These are phyloP conservation scores for Noctua fimbriata DNA, from an alignment of 2,888 invertebrate genomes.

Conservation along the genomic window DNA sequence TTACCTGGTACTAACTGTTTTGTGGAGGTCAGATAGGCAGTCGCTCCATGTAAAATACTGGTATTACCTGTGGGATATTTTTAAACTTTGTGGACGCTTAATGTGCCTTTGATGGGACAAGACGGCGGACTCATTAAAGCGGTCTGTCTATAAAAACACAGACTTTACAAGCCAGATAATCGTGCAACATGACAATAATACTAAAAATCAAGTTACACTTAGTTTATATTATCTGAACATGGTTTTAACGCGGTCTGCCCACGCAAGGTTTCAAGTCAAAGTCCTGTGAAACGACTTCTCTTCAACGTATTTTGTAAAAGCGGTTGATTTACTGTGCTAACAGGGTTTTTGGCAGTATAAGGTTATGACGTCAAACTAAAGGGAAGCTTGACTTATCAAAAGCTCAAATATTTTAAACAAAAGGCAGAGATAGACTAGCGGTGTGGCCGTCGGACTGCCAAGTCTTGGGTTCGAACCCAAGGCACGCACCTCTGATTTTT, in stretches of 20 bases:
- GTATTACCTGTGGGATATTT: no score
- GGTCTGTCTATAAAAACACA: not conserved
- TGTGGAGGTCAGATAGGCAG: no score
- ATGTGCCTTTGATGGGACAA: no score
- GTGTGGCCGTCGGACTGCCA: no score
- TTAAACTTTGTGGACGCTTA: no score
- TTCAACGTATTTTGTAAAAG: slow-evolving; percentile 15
- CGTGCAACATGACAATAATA: slow-evolving; percentile 38
- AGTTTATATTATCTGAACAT: slow-evolving; percentile 26
- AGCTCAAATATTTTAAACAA: not conserved
- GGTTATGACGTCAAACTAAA: not conserved
- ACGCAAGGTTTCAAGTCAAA: slow-evolving; percentile 48
- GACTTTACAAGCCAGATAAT: slow-evolving; percentile 15
- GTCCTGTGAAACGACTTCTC: slow-evolving; percentile 33
- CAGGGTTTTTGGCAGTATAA: not conserved
- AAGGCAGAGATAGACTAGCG: no score
- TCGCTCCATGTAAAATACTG: no score
- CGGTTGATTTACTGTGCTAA: not conserved
- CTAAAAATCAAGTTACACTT: slow-evolving; percentile 41
- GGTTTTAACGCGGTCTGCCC: slow-evolving; percentile 27
- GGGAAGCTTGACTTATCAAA: not conserved
- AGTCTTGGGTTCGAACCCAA: no score
- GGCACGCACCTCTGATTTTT: no score
- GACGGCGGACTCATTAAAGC: no score
- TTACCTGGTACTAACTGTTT: no score